Percentiles rank a stretch among this genome's conserved stretches.
phyloP scores from a whole-genome alignment of 1,140 invertebrate genomes.

The Frieseomelitta varia region DNA sequence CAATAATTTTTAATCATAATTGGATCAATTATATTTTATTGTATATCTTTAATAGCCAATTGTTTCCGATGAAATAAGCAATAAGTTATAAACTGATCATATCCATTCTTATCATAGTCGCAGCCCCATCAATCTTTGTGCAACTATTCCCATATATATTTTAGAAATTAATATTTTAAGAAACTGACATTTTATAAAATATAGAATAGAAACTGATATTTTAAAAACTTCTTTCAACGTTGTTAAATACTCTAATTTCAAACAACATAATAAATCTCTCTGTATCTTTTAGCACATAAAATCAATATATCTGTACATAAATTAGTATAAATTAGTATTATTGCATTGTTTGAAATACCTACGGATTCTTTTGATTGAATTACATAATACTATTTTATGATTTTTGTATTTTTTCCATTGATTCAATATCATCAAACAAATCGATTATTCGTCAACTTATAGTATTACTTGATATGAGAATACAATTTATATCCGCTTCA shows the following conservation, averaged over 20 bases:
- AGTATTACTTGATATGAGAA: not conserved
- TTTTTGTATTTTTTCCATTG: not conserved
- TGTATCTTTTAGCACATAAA: not conserved
- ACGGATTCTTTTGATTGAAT: not conserved
- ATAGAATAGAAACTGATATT: not conserved
- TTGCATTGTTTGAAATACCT: not conserved
- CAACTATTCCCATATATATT: not conserved
- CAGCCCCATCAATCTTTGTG: not conserved
- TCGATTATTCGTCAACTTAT: not conserved
- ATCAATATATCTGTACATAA: not conserved
- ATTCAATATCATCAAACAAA: not conserved
- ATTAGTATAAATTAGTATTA: not conserved
- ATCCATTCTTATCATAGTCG: no score
- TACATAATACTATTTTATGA: not conserved
- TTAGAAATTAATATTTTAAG: not conserved
- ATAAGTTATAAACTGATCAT: no score
- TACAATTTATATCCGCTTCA: not conserved
- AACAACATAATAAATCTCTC: not conserved
- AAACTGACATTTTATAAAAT: not conserved
- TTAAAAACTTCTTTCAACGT: not conserved
- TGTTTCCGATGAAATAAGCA: no score
- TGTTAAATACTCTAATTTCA: not conserved
- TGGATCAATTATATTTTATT: no score
- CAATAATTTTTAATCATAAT: no score
- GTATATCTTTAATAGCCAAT: no score